A percentile compares a stretch with the other conserved stretches of the same genome.
Evolutionary conservation across 92 coral and sea anemone genomes (phyloP).

Genomic region (Phenganax subtilis): DNA sequence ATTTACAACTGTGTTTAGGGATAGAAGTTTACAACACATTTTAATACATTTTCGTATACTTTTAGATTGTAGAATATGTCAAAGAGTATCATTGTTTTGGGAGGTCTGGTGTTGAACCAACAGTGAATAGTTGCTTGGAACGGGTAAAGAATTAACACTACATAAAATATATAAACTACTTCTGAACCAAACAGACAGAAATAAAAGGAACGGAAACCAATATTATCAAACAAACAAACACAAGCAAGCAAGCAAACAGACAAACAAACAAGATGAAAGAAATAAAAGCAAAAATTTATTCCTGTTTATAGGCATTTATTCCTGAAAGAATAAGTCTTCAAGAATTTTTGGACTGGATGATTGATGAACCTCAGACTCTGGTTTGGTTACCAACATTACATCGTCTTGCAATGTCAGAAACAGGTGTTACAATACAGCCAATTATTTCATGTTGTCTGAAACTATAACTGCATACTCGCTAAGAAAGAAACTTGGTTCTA

Average conservation of each 20-base stretch:
- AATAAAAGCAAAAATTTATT: neutral
- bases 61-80: slow-evolving; percentile 79
- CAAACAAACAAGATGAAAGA: too few relatives aligned
- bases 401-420: slow-evolving; percentile 89
- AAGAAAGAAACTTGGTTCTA: too few relatives aligned
- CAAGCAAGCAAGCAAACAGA: too few relatives aligned
- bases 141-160: slow-evolving; percentile 49
- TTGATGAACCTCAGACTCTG: slow-evolving; percentile 92
- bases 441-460: neutral
- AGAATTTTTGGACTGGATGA: slow-evolving; percentile 94
- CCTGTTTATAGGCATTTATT: slow-evolving; percentile 46
- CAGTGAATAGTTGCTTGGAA: slow-evolving; percentile 89
- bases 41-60: too few relatives aligned
- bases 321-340: slow-evolving; percentile 64
- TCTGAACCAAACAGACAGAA: too few relatives aligned
- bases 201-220: too few relatives aligned
- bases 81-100: slow-evolving; percentile 81
- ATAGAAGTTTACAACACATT: too few relatives aligned
- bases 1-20: neutral
- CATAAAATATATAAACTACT: neutral
- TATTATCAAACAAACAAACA: too few relatives aligned
- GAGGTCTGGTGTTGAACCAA: slow-evolving; percentile 92
- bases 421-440: slow-evolving; percentile 42
- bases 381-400: slow-evolving; percentile 99
- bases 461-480: neutral